Conservation (phyloP, 1,140 invertebrate species). For the Leptinotarsa lineolata region DNA sequence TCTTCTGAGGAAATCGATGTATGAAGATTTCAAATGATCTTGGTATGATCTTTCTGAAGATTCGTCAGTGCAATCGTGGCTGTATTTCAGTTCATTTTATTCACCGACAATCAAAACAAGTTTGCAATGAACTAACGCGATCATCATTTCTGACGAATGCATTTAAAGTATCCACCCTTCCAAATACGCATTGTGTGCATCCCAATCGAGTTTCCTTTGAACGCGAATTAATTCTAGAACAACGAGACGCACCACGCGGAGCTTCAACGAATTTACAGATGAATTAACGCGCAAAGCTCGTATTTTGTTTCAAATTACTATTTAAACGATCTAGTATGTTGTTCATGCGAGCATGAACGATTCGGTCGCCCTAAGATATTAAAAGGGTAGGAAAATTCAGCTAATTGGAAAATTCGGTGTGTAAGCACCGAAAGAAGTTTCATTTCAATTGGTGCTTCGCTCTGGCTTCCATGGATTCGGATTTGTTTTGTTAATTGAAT, state of each 20-base stretch:
- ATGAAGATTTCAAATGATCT: too few species aligned
- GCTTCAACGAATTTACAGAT: neutral
- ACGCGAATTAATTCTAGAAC: neutral
- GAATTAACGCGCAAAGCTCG: neutral
- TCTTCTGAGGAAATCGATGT: too few species aligned
- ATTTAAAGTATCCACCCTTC: neutral
- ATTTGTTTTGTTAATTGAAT: neutral
- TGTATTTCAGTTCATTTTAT: too few species aligned
- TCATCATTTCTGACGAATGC: too few species aligned
- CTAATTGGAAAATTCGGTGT: conserved; percentile 2
- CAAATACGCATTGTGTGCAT: neutral
- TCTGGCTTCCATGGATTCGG: neutral
- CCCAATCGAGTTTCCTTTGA: neutral
- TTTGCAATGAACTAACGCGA: too few species aligned
- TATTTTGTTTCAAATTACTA: conserved; percentile 9
- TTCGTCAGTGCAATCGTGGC: too few species aligned
- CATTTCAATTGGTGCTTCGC: neutral
- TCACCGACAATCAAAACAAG: too few species aligned
- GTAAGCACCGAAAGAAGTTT: neutral
- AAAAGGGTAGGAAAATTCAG: conserved; percentile 4
- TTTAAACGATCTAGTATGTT: conserved; percentile 6
- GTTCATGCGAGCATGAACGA: neutral
- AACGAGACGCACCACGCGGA: neutral
- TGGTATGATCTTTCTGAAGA: too few species aligned
- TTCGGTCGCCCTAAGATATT: neutral